A percentile compares a stretch with the other conserved stretches of the same genome.
Conservation (phyloP, 2,888 invertebrate genomes). For the Lasioglossum oenotherae region DNA sequence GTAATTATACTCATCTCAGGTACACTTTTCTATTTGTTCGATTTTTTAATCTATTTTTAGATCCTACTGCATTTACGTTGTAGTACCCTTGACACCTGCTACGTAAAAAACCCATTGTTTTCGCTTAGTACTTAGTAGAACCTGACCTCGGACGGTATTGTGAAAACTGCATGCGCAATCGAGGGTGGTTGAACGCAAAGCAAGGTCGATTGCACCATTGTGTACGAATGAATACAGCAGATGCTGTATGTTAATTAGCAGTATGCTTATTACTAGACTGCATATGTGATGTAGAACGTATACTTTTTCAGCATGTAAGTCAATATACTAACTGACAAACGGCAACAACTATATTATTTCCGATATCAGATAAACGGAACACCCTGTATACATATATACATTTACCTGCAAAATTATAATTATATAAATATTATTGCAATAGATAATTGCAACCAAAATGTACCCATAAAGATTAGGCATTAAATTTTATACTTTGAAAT, state of each 20-base stretch:
- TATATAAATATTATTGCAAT: neutral
- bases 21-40: neutral
- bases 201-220: neutral
- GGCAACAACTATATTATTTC: too few relatives aligned
- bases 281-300: too few relatives aligned
- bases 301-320: too few relatives aligned
- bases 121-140: neutral
- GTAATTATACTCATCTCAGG: neutral
- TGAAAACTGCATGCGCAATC: constrained; percentile 9
- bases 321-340: too few relatives aligned
- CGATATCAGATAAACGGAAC: too few relatives aligned
- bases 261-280: neutral
- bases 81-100: neutral
- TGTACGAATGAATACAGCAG: neutral
- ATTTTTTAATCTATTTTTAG: neutral
- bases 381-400: too few relatives aligned
- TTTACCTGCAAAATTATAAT: neutral
- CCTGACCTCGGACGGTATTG: neutral
- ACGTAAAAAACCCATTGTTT: neutral
- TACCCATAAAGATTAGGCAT: too few relatives aligned
- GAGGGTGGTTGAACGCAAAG: neutral
- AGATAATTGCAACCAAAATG: neutral
- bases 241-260: neutral
- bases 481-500: too few relatives aligned
- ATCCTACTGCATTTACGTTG: neutral